phyloP scores from a whole-genome alignment of 1,140 invertebrate genomes.

The Marisa cornuarietis region DNA sequence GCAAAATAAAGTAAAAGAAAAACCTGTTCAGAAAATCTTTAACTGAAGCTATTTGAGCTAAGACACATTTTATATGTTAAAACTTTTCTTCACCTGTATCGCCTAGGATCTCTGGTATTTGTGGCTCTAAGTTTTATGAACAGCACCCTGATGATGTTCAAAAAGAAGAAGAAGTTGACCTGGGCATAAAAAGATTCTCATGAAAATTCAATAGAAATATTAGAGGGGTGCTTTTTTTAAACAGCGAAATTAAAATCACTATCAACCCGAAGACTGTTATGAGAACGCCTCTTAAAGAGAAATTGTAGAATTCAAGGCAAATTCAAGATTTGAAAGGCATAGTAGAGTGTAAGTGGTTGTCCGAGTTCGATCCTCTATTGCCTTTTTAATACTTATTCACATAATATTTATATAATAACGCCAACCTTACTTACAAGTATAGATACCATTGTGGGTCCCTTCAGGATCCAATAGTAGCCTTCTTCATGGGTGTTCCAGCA shows the following conservation, averaged over 20 bases:
- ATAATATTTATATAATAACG: neutral
- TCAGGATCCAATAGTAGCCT: slow-evolving; percentile 73
- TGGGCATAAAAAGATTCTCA: slow-evolving; percentile 62
- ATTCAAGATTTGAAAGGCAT: too few relatives aligned
- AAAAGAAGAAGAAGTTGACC: slow-evolving; percentile 80
- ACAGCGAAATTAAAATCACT: neutral
- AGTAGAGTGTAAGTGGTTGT: too few relatives aligned
- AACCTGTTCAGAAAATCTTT: too few relatives aligned
- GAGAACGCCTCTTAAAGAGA: too few relatives aligned
- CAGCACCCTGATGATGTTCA: slow-evolving; percentile 80
- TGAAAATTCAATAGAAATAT: neutral
- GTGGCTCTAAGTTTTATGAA: slow-evolving; percentile 78
- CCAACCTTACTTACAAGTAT: slow-evolving; percentile 71
- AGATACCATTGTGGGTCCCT: slow-evolving; percentile 74
- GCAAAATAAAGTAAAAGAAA: too few relatives aligned
- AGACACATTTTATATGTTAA: neutral
- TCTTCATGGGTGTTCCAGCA: slow-evolving; percentile 76
- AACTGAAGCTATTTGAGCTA: neutral
- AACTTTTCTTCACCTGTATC: slow-evolving; percentile 71
- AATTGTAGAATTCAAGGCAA: too few relatives aligned
- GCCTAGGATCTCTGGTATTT: slow-evolving; percentile 72
- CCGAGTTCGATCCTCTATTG: too few relatives aligned
- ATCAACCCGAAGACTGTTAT: too few relatives aligned
- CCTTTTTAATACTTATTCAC: too few relatives aligned
- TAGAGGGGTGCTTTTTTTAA: neutral